Evolutionary conservation across 2,888 invertebrate genomes (phyloP).

Genomic region (Platycnemis pennipes): DNA sequence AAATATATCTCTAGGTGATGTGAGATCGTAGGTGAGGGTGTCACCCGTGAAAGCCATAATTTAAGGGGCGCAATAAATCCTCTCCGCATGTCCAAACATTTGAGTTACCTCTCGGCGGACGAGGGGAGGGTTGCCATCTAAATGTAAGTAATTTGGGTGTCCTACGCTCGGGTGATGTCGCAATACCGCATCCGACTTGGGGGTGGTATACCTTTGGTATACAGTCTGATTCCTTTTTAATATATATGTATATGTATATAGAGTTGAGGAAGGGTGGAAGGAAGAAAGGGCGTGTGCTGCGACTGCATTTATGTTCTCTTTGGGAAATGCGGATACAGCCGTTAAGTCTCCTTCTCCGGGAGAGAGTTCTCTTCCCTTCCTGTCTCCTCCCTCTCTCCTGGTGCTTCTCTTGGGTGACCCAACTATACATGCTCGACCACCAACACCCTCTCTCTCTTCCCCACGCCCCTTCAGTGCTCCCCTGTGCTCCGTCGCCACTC

Average conservation of each 20-base stretch:
- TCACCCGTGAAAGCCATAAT: not conserved
- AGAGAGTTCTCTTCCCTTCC: not conserved
- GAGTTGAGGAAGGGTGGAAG: too few species aligned
- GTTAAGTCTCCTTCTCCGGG: not conserved
- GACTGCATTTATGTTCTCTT: not conserved
- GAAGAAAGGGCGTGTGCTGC: not conserved
- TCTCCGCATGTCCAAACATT: not conserved
- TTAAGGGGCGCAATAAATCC: conserved; percentile 1
- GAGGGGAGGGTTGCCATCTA: not conserved
- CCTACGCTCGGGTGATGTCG: not conserved
- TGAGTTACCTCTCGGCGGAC: not conserved
- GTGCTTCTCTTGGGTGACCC: not conserved
- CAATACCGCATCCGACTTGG: not conserved
- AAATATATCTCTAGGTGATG: too few species aligned
- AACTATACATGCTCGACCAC: not conserved
- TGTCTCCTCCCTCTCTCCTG: not conserved
- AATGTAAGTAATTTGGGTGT: not conserved
- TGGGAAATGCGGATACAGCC: not conserved
- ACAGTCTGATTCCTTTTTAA: too few species aligned
- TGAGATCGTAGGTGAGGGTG: conserved; percentile 10
- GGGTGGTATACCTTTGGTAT: too few species aligned
- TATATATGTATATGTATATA: too few species aligned
- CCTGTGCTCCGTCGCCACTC: not conserved
- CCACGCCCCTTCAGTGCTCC: not conserved
- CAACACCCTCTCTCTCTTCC: not conserved